A percentile compares a stretch with the other conserved stretches of the same genome.
Evolutionary conservation across 2,888 invertebrate genomes (phyloP).

Genomic region (Ecdyonurus torrentis): DNA sequence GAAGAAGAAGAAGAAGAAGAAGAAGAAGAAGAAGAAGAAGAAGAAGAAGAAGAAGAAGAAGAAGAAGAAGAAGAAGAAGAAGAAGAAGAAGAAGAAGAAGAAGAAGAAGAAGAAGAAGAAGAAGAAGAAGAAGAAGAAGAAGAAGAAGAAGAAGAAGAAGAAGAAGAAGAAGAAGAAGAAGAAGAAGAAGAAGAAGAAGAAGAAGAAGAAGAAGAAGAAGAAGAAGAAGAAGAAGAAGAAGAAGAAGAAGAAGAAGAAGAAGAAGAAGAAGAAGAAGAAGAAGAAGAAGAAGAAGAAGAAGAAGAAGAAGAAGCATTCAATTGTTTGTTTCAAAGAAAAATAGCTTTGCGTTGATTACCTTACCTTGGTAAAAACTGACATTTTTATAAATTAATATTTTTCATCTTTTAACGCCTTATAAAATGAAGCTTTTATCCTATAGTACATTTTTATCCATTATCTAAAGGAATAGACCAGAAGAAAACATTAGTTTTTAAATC

Average conservation of each 20-base stretch:
- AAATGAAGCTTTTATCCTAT: too few relatives aligned
- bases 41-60: conserved; percentile 5
- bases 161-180: conserved; percentile 7
- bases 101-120: conserved; percentile 3
- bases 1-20: conserved; percentile 5
- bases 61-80: conserved; percentile 5
- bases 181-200: conserved; percentile 5
- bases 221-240: conserved; percentile 7
- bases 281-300: conserved; percentile 7
- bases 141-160: conserved; percentile 7
- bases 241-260: conserved; percentile 7
- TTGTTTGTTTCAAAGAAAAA: too few relatives aligned
- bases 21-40: conserved; percentile 5
- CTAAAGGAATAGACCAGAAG: too few relatives aligned
- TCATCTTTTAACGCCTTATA: too few relatives aligned
- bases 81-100: conserved; percentile 5
- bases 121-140: conserved; percentile 6
- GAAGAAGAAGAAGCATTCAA: conserved; percentile 6
- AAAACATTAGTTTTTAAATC: too few relatives aligned
- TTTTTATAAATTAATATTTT: too few relatives aligned
- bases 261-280: conserved; percentile 7
- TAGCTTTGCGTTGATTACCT: too few relatives aligned
- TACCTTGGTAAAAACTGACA: too few relatives aligned
- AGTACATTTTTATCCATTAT: too few relatives aligned
- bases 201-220: conserved; percentile 6